Evolutionary conservation across 1,140 invertebrate genomes (phyloP), one percentile per base, ranked within the genome.

Genomic region (Tetranychus cinnabarinus): DNA sequence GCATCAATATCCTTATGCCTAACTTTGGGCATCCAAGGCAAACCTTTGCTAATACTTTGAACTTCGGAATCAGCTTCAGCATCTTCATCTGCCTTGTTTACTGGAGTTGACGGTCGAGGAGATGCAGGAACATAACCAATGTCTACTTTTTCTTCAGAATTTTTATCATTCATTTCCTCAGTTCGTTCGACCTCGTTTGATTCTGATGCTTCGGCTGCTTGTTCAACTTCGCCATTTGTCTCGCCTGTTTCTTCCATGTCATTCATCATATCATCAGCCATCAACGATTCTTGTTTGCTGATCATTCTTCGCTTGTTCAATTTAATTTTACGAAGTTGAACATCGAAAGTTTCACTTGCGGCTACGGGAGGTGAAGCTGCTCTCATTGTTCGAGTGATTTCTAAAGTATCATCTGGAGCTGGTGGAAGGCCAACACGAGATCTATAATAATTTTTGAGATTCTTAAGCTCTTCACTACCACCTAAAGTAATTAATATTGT

Each of bases 1-100:
- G 78, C 76, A 67, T 96, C 88, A 55, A 95, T 82, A 71, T 93
- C 88, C 74, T 86, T 88, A 68, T 88, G 84, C 6, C 88, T 76
- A n/a, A 96, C 90, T 80, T 97, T 97, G 8, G 91, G 89, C 64
- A 83, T 81, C 92, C 91, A 97, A 1, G 92, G 91, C 63, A 97
- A 76, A 61, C 82, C 64, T 62, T 69, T 69, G 23, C 64, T 62
- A 8, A 52, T 35, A 3, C 45, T 61, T 13, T 35, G 13, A 45
- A 59, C 10, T 65, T 60, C 31, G 13, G 2, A 31, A 54, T 60
- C 71, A 48, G 64, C 60, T 62, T 71, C 69, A 57, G 72, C 72
- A 62, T 71, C 68, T 61, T 72, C 69, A 46, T 70, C 63, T 52
- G 70, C 66, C 54, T 69, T 66, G 7, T 62, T 61, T 4, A 62